These are phyloP conservation scores for Dolomedes plantarius DNA, from an alignment of 2,888 invertebrate genomes.

Conservation along the genomic window DNA sequence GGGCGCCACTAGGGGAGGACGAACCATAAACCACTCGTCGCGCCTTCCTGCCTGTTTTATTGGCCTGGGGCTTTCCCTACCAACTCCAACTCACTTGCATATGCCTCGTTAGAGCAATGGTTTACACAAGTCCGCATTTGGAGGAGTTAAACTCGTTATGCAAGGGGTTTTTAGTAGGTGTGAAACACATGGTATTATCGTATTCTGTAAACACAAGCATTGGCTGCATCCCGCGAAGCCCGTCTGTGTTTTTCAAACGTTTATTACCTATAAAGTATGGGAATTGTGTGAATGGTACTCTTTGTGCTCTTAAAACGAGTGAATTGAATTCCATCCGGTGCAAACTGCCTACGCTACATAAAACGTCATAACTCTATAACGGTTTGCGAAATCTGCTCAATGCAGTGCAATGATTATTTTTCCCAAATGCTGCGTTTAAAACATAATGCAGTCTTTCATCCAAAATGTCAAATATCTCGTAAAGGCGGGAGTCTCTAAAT, in stretches of 20 bases:
- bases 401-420: no score
- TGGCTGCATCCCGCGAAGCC: background rate
- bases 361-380: no score
- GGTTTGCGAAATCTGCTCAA: no score
- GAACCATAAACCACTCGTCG: conserved; percentile 66
- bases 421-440: no score
- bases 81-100: conserved; percentile 35
- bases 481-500: no score
- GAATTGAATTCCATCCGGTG: no score
- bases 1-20: conserved; percentile 31
- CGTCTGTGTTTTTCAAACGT: background rate
- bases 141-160: conserved; percentile 26
- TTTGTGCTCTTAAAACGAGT: background rate
- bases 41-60: conserved; percentile 55
- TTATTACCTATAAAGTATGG: background rate
- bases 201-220: background rate
- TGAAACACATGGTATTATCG: conserved; percentile 26
- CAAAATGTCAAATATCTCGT: no score
- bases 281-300: background rate
- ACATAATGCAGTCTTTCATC: no score
- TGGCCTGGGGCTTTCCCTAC: conserved; percentile 30
- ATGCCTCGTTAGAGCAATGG: conserved; percentile 53
- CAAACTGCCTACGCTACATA: no score
- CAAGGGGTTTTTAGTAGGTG: conserved; percentile 27
- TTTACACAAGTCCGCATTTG: conserved; percentile 35